Base-by-base conservation (phyloP, 2,797 vertebrate genomes). In the Smutsia temminckii region DNA sequence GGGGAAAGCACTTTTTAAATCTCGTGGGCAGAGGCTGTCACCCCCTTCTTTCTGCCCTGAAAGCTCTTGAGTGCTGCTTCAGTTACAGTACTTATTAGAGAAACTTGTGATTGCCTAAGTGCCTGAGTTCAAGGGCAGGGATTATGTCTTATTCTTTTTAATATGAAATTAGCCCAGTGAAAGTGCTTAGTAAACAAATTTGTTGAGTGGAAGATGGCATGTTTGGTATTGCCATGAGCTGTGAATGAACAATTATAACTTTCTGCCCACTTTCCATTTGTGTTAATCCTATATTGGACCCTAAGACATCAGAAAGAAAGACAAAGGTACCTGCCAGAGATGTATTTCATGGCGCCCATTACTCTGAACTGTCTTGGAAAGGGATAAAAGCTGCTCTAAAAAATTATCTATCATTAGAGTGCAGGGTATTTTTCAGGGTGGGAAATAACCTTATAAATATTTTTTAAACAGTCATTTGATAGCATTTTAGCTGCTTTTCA, bases 331-430 rank as follows among this genome's bases (percentile, higher is more conserved):
- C n/a, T 55, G 8, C 42, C 29, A 64, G 20, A 64, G 20, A 32
- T 63, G 2, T 40, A 34, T 85, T 34, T 34, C 10, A 59, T 34
- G 71, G 27, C 32, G 84, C 21, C 61, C n/a, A 34, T 77, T 75
- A 71, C 42, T 83, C 55, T 21, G 20, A 66, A 55, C 94, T 68
- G n/a, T 49, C 72, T 74, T 71, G 27, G 79, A 92, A 57, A 88
- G 32, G 59, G 95, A 49, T 85, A 46, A 91, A 88, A 96, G 25
- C 21, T 55, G 7, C 89, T 53, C n/a, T 90, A 42, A 83, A 96
- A 87, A 85, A 53, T 40, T 46, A 66, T 12, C 32, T 75, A 1
- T 89, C 18, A 12, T 92, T 87, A 88, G 40, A 91, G 10, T 75
- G 69, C 51, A 72, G 85, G 34, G 32, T 69, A 3, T 74, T 93